Conservation (phyloP, 1,140 invertebrate species). For the Pseudomyrmex flavicornis region DNA sequence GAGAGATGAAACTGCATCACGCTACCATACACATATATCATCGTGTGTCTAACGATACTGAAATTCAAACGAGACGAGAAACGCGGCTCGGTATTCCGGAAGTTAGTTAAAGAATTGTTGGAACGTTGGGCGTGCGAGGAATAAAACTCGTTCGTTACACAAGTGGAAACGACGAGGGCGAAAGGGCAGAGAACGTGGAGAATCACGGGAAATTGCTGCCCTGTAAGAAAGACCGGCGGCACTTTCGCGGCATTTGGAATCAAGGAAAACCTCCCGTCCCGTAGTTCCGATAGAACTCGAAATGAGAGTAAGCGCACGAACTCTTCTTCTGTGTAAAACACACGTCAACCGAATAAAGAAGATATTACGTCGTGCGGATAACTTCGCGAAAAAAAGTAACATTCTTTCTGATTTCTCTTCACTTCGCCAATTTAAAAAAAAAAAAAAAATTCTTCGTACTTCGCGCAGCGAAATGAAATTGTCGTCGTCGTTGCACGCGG, state of each 20-base stretch:
- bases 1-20: neutral
- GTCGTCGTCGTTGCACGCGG: neutral
- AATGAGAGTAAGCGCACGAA: neutral
- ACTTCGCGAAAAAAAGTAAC: neutral
- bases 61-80: slow-evolving; percentile 25
- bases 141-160: slow-evolving; percentile 46
- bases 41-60: neutral
- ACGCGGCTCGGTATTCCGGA: slow-evolving; percentile 32
- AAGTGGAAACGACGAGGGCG: neutral
- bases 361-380: neutral
- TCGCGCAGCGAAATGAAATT: neutral
- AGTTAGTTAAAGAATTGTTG: slow-evolving; percentile 39
- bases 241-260: slow-evolving; percentile 23
- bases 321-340: slow-evolving; percentile 1
- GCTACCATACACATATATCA: neutral
- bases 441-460: neutral
- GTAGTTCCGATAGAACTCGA: neutral
- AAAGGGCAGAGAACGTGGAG: slow-evolving; percentile 21
- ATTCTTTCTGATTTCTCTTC: neutral
- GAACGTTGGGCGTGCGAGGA: slow-evolving; percentile 33
- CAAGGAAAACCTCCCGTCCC: neutral
- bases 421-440: too few species aligned
- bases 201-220: slow-evolving; percentile 47
- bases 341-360: neutral
- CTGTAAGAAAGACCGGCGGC: slow-evolving; percentile 4